A percentile compares a stretch with the other conserved stretches of the same genome.
phyloP scores from a whole-genome alignment of 1,140 invertebrate species.

The Phocides pigmalion region DNA sequence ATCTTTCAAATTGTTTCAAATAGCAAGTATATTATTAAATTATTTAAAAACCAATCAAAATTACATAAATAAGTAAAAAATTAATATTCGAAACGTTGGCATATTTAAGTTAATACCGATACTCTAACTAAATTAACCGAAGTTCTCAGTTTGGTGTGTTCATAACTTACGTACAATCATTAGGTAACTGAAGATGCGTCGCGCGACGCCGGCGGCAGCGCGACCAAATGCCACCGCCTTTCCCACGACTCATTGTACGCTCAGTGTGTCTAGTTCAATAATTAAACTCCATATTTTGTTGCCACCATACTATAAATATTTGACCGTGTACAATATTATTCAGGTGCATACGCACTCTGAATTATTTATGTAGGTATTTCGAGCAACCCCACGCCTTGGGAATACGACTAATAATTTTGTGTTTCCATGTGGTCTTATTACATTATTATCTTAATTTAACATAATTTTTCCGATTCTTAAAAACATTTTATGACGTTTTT shows the following conservation, averaged over 20 bases:
- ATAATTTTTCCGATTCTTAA: too few species aligned
- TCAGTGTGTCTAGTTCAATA: constrained; percentile 66
- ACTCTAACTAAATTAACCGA: background rate
- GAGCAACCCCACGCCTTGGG: too few species aligned
- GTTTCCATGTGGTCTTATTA: too few species aligned
- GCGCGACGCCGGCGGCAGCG: constrained; percentile 34
- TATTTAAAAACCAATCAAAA: too few species aligned
- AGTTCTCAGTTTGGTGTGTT: constrained; percentile 16
- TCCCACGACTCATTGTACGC: constrained; percentile 62
- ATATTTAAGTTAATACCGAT: background rate
- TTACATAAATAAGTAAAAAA: background rate
- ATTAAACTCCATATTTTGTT: constrained; percentile 43
- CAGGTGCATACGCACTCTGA: too few species aligned
- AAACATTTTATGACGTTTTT: too few species aligned
- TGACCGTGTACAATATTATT: background rate
- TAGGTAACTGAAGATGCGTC: constrained; percentile 57
- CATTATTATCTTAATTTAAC: too few species aligned
- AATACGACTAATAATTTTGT: too few species aligned
- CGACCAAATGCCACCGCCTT: constrained; percentile 54
- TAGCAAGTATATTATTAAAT: too few species aligned
- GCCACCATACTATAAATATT: constrained; percentile 16
- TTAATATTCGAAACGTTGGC: background rate
- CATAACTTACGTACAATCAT: constrained; percentile 40
- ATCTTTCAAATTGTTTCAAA: too few species aligned
- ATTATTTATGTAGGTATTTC: too few species aligned